Base-by-base conservation (phyloP, 1,140 invertebrate species). In the Zaprionus davidi region DNA sequence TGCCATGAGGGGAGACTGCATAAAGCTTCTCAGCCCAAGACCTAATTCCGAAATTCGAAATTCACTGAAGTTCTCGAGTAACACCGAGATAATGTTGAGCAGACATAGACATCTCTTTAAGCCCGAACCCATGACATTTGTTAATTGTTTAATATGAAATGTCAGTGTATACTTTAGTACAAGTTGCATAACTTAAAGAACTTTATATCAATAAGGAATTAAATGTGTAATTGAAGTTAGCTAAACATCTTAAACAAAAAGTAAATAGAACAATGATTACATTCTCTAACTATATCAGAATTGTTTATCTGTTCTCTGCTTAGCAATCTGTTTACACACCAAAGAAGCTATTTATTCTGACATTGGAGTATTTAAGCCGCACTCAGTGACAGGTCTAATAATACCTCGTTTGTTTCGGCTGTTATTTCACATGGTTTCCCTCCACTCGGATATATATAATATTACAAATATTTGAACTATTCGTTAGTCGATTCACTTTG, bases 381-480 rank as follows among this genome's bases (percentile, higher is more conserved):
- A 24, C 46, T 51, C 46, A 51, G 22, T 51, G 46, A 22, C 20
- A 51, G 17, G 20, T 51, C 46, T 24, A 51, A 51, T 51, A 51
- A 51, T 20, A 51, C 20, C 46, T 24, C 3, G 17, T 46, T 20
- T 36, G 31, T 36, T 6, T 12, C 31, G 17, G 56, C 28, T 58
- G 12, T 58, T 58, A 58, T 51, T 51, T 51, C 46, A 51, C 3
- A 20, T 51, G 46, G 46, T 13, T 12, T 20, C 5, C 9, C 9
- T 4, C 0, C 20, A 5, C 17, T 20, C 17, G 9, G 17, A 49
- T 49, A 49, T 53, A 41, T 62, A 49, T 20, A 20, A 49, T 20
- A 20, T 53, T 24, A 44, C n/a, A 70, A 41, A 64, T 64, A 57
- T 57, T 56, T 41, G 24, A 41, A 63, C 24, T 63, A 26, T 62